Evolutionary conservation across 2,888 invertebrate species (phyloP).

Genomic region (Cerastoderma edule): DNA sequence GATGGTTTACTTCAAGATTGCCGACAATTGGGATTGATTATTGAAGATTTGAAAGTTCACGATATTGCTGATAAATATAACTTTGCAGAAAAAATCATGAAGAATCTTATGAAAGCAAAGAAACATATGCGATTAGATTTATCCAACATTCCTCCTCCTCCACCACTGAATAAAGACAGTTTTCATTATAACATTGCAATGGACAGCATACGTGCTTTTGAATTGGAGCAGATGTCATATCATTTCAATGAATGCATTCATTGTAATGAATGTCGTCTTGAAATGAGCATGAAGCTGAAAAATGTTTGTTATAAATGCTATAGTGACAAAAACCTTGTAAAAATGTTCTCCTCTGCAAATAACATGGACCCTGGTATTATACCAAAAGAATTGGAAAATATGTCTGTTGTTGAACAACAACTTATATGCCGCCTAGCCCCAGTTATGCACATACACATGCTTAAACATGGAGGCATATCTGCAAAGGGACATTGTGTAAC

Average conservation of each 20-base stretch:
- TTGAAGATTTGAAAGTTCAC: neutral
- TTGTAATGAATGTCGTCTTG: conserved; percentile 39
- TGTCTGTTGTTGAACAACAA: conserved; percentile 52
- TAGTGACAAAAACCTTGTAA: conserved; percentile 36
- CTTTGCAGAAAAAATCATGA: neutral
- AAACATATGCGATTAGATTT: conserved; percentile 6
- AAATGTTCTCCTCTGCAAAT: conserved; percentile 48
- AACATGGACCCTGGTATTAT: conserved; percentile 49
- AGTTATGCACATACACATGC: conserved; percentile 34
- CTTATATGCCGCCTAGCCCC: conserved; percentile 21
- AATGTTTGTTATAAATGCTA: conserved; percentile 31
- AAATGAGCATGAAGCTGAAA: conserved; percentile 39
- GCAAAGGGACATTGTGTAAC: conserved; percentile 54
- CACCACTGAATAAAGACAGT: conserved; percentile 20
- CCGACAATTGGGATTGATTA: conserved; percentile 7
- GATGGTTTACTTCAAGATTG: conserved; percentile 2
- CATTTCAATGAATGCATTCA: conserved; percentile 21
- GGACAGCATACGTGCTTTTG: conserved; percentile 33
- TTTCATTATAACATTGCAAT: conserved; percentile 9
- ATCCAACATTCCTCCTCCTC: neutral
- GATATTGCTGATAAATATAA: neutral
- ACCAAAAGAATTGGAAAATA: conserved; percentile 33
- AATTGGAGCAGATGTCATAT: conserved; percentile 45
- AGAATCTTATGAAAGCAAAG: neutral
- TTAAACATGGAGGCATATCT: conserved; percentile 53